These are phyloP conservation scores for Sebastes wilsoni DNA, from an alignment of 2,797 vertebrate species.

Conservation along the genomic window DNA sequence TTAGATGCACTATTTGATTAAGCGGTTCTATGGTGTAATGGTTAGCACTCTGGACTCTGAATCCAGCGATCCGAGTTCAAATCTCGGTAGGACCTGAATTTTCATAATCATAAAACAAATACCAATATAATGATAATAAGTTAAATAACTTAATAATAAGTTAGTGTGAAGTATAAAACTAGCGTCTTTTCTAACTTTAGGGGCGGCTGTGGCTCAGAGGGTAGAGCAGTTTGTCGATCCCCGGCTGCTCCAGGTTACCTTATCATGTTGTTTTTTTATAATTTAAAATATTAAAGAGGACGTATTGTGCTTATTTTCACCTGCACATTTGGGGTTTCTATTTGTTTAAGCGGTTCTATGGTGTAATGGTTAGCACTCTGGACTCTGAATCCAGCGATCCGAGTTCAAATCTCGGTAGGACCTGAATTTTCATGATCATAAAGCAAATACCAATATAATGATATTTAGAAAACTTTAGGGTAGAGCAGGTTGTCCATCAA, in stretches of 20 bases:
- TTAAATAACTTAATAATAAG: too few species aligned
- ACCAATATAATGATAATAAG: too few species aligned
- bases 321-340: fast-evolving
- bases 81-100: constrained; percentile 84
- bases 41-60: constrained; percentile 88
- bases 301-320: too few species aligned
- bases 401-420: constrained; percentile 72
- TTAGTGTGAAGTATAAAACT: too few species aligned
- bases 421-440: constrained; percentile 5
- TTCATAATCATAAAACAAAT: too few species aligned
- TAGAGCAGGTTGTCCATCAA: too few species aligned
- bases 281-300: background rate
- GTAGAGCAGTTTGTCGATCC: too few species aligned
- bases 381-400: constrained; percentile 69
- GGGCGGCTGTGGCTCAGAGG: too few species aligned
- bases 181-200: too few species aligned
- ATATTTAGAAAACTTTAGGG: too few species aligned
- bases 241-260: too few species aligned
- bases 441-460: too few species aligned
- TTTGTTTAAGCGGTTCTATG: constrained; percentile 15
- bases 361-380: constrained; percentile 71
- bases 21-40: constrained; percentile 68
- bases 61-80: constrained; percentile 88
- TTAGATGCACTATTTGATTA: fast-evolving
- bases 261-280: background rate